phyloP scores from a whole-genome alignment of 2,113 vertebrate genomes.

The Epinephelus moara region DNA sequence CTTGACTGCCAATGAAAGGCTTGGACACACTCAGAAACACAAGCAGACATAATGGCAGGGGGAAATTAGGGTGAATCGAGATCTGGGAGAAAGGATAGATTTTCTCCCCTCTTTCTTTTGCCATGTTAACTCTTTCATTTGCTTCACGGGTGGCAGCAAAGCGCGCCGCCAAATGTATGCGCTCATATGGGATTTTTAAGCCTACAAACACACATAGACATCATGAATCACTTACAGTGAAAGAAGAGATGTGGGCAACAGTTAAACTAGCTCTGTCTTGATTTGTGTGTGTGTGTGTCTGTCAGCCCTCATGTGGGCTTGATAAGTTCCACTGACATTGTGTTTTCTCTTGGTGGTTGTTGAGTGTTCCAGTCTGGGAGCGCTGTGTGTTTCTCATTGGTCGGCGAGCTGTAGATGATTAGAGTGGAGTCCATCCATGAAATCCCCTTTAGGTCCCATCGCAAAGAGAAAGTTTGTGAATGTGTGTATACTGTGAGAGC shows the following conservation, averaged over 20 bases:
- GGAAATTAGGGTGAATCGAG: conserved; percentile 63
- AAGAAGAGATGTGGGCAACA: conserved; percentile 78
- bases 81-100: conserved; percentile 63
- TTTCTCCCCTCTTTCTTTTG: conserved; percentile 55
- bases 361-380: conserved; percentile 78
- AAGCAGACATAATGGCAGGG: conserved; percentile 69
- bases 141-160: conserved; percentile 73
- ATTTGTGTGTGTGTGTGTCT: conserved; percentile 51
- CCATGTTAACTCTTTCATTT: conserved; percentile 72
- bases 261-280: conserved; percentile 70
- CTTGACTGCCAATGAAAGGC: conserved; percentile 70
- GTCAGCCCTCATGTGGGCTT: conserved; percentile 78
- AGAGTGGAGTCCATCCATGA: conserved; percentile 82
- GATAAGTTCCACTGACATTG: conserved; percentile 82
- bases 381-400: conserved; percentile 78
- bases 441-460: conserved; percentile 75
- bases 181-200: conserved; percentile 64
- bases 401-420: conserved; percentile 80
- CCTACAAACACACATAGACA: conserved; percentile 70
- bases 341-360: conserved; percentile 82
- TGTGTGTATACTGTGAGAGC: conserved; percentile 62
- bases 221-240: conserved; percentile 82
- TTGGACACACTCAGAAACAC: conserved; percentile 70
- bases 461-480: conserved; percentile 43
- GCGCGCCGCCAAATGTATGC: conserved; percentile 61